Base-by-base conservation (phyloP, 2,888 invertebrate genomes). In the Bunonema sp. region DNA sequence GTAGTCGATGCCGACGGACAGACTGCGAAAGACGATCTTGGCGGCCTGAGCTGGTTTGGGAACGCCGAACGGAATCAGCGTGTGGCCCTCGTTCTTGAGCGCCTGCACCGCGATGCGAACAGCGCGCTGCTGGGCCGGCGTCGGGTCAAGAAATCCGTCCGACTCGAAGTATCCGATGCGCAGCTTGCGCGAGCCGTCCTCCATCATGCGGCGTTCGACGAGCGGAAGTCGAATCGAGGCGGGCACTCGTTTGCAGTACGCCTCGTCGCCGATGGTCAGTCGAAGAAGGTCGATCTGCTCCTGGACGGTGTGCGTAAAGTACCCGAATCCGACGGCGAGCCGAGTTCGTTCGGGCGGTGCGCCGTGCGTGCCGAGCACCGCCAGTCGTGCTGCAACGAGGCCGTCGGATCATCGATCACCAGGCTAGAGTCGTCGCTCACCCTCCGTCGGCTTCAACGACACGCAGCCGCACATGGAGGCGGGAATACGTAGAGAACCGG, bases 401-500 rank as follows among this genome's bases (percentile, higher is more conserved):
- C n/a, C n/a, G n/a, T n/a, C n/a, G n/a, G n/a, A n/a, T n/a, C n/a
- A n/a, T n/a, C n/a, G n/a, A n/a, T n/a, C n/a, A n/a, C n/a, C n/a
- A n/a, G n/a, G n/a, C n/a, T n/a, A n/a, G n/a, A n/a, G n/a, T n/a
- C n/a, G n/a, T n/a, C n/a, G n/a, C 28, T 5, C 19, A 43, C 48
- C 46, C 34, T 57, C 50, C 0, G 72, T 72, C 3, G 72, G 70
- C 49, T 73, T 75, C 8, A 75, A 45, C 2, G 70, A 66, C 37
- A 57, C 66, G 5, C 70, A 52, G 0, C 75, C 75, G 58, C 72
- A 72, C 49, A 72, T 67, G 40, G 69, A 59, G 23, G 72, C 68
- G 0, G 75, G 74, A 38, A 73, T 70, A 2, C 75, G 58, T 12
- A 73, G 56, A 52, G 72, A 72, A 26, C 75, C 75, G 4, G 70